Evolutionary conservation across 1,140 invertebrate genomes (phyloP), one percentile per base, ranked within the genome.

Genomic region (Phthorimaea operculella): DNA sequence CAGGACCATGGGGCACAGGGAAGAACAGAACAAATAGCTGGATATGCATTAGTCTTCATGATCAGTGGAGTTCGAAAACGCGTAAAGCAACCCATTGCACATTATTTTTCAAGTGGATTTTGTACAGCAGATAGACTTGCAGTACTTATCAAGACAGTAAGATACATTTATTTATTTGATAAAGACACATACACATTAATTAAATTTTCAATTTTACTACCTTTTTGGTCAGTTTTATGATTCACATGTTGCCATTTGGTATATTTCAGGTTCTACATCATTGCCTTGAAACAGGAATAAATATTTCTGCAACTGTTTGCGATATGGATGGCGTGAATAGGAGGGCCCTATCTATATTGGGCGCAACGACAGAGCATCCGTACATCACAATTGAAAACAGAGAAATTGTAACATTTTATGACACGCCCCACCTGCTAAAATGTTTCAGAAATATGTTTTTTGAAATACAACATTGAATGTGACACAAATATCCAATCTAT

Each of bases 331-430:
- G 57, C 9, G 54, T 59, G 2, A 63, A 63, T 48, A 47, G 48
- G 34, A 57, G 52, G 62, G 69, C 45, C 57, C 56, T 52, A 57
- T 74, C 12, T 14, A 55, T 51, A 1, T 54, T 60, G 36, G 58
- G 58, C 12, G 58, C 55, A n/a, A 39, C 48, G 18, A 4, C 34
- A 17, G 33, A 55, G 9, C 14, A 51, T n/a, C 57, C 61, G 36
- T 52, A 17, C 28, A 39, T 57, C 7, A 49, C n/a, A 53, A 33
- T 54, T 51, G 50, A 52, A 21, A 51, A 10, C 4, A 54, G 39
- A 15, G 62, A 60, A 55, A 51, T 63, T 33, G 34, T 63, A 8
- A 55, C 52, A 17, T 21, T 57, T 7, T 57, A 42, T 33, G 52
- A 63, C 49, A 15, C 58, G 16, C 62, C 62, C 33, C 58, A 63